A percentile compares a stretch with the other conserved stretches of the same genome.
Evolutionary conservation across 1,140 invertebrate genomes (phyloP).

Genomic region (Oedothorax gibbosus): DNA sequence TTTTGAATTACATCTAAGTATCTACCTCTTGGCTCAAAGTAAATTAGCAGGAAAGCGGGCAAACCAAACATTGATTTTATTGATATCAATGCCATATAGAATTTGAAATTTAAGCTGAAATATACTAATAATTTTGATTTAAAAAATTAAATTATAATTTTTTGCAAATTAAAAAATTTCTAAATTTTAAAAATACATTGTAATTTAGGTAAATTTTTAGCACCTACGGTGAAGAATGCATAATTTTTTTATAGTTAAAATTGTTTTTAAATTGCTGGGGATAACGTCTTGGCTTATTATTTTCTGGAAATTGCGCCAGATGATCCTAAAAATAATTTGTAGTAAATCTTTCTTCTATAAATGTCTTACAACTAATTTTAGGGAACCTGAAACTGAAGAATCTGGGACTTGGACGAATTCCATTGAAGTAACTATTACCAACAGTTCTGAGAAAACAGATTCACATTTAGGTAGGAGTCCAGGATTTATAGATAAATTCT

Average conservation of each 20-base stretch:
- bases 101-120: too few relatives aligned
- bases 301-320: background rate
- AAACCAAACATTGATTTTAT: too few relatives aligned
- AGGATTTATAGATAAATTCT: constrained; percentile 4
- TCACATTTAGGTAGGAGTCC: constrained; percentile 51
- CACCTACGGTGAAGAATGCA: too few relatives aligned
- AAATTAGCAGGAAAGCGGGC: too few relatives aligned
- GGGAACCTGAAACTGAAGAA: constrained; percentile 53
- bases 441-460: constrained; percentile 65
- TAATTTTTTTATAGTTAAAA: background rate
- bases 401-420: constrained; percentile 49
- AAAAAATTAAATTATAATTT: too few relatives aligned
- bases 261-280: background rate
- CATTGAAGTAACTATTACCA: constrained; percentile 62
- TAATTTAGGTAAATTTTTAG: too few relatives aligned
- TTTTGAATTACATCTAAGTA: background rate
- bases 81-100: too few relatives aligned
- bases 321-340: background rate
- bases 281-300: background rate
- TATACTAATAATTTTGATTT: too few relatives aligned
- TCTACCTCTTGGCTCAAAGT: background rate
- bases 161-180: too few relatives aligned
- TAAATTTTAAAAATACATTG: too few relatives aligned
- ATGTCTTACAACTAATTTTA: background rate
- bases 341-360: too few relatives aligned